Conservation (phyloP, 1,140 invertebrate genomes). For the Drosophila tristis region DNA sequence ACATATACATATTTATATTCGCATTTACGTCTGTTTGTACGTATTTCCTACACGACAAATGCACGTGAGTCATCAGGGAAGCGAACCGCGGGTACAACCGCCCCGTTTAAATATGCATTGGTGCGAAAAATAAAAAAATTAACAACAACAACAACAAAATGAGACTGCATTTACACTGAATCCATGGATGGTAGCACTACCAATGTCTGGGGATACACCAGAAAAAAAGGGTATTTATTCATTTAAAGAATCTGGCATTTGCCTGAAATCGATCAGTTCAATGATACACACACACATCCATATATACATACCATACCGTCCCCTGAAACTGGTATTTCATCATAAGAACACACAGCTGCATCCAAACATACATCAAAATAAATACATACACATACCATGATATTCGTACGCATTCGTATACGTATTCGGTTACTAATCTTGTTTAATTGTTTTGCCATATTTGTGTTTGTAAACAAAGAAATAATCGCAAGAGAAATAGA, state of each 20-base stretch:
- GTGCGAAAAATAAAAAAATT: constrained; percentile 26
- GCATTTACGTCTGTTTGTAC: background rate
- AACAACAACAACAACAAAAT: no score
- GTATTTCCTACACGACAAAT: constrained; percentile 42
- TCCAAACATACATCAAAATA: constrained; percentile 30
- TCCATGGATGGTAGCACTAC: constrained; percentile 22
- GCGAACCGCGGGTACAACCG: constrained; percentile 46
- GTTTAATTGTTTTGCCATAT: constrained; percentile 31
- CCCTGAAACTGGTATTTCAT: constrained; percentile 12
- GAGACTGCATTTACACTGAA: constrained; percentile 36
- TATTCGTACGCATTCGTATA: constrained; percentile 1
- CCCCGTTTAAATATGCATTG: constrained; percentile 36
- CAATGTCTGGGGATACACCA: no score
- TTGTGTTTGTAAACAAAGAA: constrained; percentile 56
- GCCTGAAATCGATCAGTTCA: no score
- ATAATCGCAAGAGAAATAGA: constrained; percentile 52
- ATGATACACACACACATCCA: no score
- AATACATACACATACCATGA: constrained; percentile 20
- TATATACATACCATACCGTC: no score
- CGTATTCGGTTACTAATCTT: constrained; percentile 49
- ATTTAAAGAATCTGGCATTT: no score
- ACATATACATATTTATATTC: constrained; percentile 15
- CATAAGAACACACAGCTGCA: constrained; percentile 22
- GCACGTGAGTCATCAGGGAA: constrained; percentile 46
- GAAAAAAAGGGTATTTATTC: no score